Evolutionary conservation across 2,113 vertebrate genomes (phyloP), one percentile per base, ranked within the genome.

Genomic region (Rousettus leschenaultii): DNA sequence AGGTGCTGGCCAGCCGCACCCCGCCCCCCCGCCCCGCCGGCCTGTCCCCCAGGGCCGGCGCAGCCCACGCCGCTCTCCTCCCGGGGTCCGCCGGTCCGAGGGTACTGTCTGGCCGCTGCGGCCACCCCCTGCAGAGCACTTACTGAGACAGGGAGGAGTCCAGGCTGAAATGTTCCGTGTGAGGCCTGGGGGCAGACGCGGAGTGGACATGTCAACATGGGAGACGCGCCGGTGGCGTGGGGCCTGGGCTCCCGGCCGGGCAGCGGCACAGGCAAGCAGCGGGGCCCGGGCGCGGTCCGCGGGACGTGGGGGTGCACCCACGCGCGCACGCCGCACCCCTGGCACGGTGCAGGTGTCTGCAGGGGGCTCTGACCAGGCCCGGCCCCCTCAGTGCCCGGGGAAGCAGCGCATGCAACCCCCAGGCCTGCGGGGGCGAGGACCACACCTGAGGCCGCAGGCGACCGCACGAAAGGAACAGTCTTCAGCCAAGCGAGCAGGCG

Each of bases 121-220:
- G 77, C 18, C 14, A 70, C 65, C 53, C 87, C 63, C 19, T 24
- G 55, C 3, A 55, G n/a, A 10, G 77, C 84, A 99, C 98, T 99
- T 98, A 99, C 99, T 99, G 98, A 38, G 99, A 99, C 97, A 99
- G 98, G 95, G 99, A 99, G 86, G 99, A 99, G 97, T 99, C 99
- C 99, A 99, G 98, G 98, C 99, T 99, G 99, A 99, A 99, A 96
- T 99, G 99, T 98, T 99, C 99, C 97, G 98, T 98, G 95, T 96
- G 98, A 35, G 93, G 97, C 98, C 98, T 99, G 98, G 91, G 77
- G 96, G 98, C 93, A 86, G 61, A 86, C 74, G 73, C 5, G 19
- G 98, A 94, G 97, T 0, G 70, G 95, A 97, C 96, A 97, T 87
- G 86, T 92, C 96, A 97, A 94, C 95, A 55, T 5, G 82, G 83